Evolutionary conservation across 2,797 vertebrate species (phyloP), one percentile per base, ranked within the genome.

Genomic region (Notoglanidium macrostoma): DNA sequence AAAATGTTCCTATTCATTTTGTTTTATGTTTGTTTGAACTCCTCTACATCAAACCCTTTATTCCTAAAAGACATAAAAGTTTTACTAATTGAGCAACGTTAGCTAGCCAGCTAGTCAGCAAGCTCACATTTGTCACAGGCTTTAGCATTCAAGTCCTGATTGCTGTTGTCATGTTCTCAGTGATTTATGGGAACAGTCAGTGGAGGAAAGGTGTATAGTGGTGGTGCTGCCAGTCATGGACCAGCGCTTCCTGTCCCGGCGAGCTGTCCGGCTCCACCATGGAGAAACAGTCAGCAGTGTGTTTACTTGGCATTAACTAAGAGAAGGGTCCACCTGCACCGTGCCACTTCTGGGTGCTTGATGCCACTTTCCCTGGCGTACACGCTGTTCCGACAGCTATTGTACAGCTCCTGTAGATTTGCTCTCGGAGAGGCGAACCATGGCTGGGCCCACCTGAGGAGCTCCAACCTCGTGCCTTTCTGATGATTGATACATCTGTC

Each of bases 401-500:
- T 29, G n/a, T 67, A 49, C 3, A 68, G 46, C 44, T 83, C n/a
- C 46, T 68, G 81, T 83, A 68, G n/a, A 68, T 65, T 82, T 65
- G 29, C 51, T 79, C 17, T 79, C 11, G 1, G 23, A 59, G 78
- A 80, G 17, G 46, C 46, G 49, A 67, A 51, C 59, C 44, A 0
- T 67, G n/a, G 46, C 63, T 26, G 4, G 17, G 63, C 61, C 63
- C 81, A 67, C 81, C 81, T 35, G n/a, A 83, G 17, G 63, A 67
- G n/a, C 81, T 54, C 81, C 2, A 68, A 54, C n/a, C 81, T 68
- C 17, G 9, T 29, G n/a, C 63, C 46, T 32, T 68, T 10, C 17
- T 54, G 17, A 15, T 68, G 81, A 83, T 83, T 83, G 46, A 83
- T 83, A 54, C 81, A 51, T 68, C 63, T 68, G 63, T 83, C 81